Evolutionary conservation across 2,113 vertebrate species (phyloP).

Genomic region (Carettochelys insculpta): DNA sequence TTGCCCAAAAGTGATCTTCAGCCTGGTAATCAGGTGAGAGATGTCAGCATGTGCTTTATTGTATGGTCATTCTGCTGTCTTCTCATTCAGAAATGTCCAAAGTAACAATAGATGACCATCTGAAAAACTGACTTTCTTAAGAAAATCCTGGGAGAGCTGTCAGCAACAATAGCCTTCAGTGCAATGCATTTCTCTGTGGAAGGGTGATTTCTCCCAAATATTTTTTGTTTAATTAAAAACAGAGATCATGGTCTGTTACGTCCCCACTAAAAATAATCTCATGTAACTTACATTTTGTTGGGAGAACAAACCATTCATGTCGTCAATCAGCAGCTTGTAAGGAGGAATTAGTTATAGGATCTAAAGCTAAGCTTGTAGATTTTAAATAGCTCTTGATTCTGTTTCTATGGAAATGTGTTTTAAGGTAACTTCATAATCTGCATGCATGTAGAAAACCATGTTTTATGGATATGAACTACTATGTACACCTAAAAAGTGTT

Average conservation of each 20-base stretch:
- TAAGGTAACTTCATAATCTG: constrained; percentile 44
- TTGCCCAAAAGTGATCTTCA: background rate
- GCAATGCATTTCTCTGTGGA: background rate
- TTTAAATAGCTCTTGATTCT: constrained; percentile 19
- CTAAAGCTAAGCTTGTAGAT: background rate
- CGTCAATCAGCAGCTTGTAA: constrained; percentile 31
- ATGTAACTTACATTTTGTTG: constrained; percentile 37
- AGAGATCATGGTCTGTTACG: constrained; percentile 18
- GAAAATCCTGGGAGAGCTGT: background rate
- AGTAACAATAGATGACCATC: background rate
- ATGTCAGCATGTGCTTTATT: fast-evolving
- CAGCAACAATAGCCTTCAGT: background rate
- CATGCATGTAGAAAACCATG: constrained; percentile 10
- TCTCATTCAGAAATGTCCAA: background rate
- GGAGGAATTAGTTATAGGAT: constrained; percentile 4
- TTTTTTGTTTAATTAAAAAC: constrained; percentile 54
- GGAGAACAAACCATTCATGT: background rate
- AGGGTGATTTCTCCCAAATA: background rate
- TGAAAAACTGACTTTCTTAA: background rate
- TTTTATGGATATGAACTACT: constrained; percentile 28
- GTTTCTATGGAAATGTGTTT: constrained; percentile 49
- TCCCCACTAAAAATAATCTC: constrained; percentile 13
- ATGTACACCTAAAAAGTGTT: constrained; percentile 1
- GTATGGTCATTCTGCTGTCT: background rate
- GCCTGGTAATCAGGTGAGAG: background rate